Base-by-base conservation (phyloP, 2,888 invertebrate genomes). In the Agonopterix arenella region DNA sequence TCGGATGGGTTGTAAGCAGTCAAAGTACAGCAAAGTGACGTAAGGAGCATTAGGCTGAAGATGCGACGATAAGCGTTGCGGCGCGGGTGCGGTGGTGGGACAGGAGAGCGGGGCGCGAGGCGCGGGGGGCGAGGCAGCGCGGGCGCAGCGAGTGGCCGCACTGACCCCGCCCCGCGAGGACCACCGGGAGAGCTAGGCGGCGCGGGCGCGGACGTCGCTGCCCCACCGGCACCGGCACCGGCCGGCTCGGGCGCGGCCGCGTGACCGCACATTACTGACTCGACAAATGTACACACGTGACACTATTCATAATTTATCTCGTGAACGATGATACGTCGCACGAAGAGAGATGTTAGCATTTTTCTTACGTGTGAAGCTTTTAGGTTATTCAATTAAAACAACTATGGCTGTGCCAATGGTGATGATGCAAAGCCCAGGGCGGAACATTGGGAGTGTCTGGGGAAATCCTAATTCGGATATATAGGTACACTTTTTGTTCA, bases 121-220 rank as follows among this genome's bases (percentile, higher is more conserved):
- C 45, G 53, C 43, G 53, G 49, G 58, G 52, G 65, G 70, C 63
- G 61, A 68, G 58, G 77, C 66, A 76, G 73, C 72, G 73, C 70
- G 75, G 75, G 75, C 68, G 73, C 47, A 11, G 41, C 77, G 84
- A 82, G 76, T 84, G 84, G 86, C 84, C 83, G 80, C 78, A 67
- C 62, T 74, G 85, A 84, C 85, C 79, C 86, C 84, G 80, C 88
- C 85, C 86, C 84, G 83, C 78, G 78, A 66, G 79, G 90, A 90
- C 90, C 90, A 90, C 89, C 90, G 89, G 88, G 84, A 84, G 79
- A 81, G 89, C 84, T 77, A 84, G 86, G 86, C 86, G 85, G 86
- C 80, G 80, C 28, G 28, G 85, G 86, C 80, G 80, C 28, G 28
- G 28, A 66, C 59, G 53, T 59, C 73, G 60, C 64, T 61, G 61